Base-by-base conservation (phyloP, 2,888 invertebrate genomes). In the Asteroscopus sphinx region DNA sequence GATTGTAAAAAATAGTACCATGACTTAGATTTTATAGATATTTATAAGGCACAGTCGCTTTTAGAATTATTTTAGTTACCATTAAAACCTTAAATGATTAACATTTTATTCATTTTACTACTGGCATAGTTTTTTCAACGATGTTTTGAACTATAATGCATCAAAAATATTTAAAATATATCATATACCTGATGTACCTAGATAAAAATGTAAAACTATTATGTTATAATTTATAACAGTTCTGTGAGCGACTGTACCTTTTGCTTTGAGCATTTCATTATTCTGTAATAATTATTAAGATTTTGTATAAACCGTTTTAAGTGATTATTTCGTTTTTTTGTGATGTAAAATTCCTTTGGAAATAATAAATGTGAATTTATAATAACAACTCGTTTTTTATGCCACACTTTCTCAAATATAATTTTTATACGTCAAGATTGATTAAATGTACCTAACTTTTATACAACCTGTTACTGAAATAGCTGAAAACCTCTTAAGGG, bases 331-430 rank as follows among this genome's bases (percentile, higher is more conserved):
- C 68, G 70, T 73, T 77, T 79, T 60, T 48, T 63, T 65, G 76
- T 76, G 76, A 81, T 85, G 83, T 86, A 83, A 82, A 82, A 78
- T 82, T 86, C 69, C 65, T 85, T 87, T 82, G 77, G 67, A 82
- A 73, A 80, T 82, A 87, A 86, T 88, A 89, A 89, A 88, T 88
- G 88, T 88, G 86, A 84, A 76, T 87, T 88, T 83, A 78, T 79
- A 86, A 83, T 41, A 60, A 5, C 26, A 42, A 53, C n/a, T n/a
- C n/a, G 48, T 57, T 73, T 77, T 77, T 65, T 45, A n/a, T n/a
- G n/a, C n/a, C n/a, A n/a, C n/a, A n/a, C n/a, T n/a, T n/a, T n/a
- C n/a, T n/a, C n/a, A n/a, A n/a, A n/a, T n/a, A n/a, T n/a, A n/a
- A n/a, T n/a, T n/a, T n/a, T n/a, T n/a, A n/a, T n/a, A n/a, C n/a